Conservation (phyloP, 2,797 vertebrate genomes). For the Hypotaenidia philippensis region DNA sequence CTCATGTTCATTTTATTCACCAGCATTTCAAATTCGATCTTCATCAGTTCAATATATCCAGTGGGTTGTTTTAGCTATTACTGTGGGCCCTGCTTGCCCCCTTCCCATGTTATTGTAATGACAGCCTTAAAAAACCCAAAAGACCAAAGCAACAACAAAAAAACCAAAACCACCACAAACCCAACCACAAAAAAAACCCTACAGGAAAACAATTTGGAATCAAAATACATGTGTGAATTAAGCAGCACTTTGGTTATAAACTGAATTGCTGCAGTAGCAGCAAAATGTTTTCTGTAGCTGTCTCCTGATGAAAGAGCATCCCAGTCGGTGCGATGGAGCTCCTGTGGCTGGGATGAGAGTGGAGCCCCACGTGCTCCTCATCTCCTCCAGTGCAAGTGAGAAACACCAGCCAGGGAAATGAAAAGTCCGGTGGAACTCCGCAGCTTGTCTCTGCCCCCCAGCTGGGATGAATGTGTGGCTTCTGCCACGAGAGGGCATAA, state of each 20-base stretch:
- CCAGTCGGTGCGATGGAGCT: not conserved
- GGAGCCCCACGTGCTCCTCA: not conserved
- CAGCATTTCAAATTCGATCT: not conserved
- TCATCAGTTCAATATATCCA: not conserved
- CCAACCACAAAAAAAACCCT: not conserved
- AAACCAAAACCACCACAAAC: not conserved
- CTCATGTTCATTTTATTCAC: not conserved
- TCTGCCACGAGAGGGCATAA: conserved; percentile 68
- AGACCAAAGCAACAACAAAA: no score
- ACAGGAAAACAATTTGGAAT: not conserved
- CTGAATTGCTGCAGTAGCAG: not conserved
- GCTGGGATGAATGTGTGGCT: not conserved
- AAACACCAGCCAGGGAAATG: not conserved
- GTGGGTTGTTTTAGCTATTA: not conserved
- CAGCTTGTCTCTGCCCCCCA: not conserved
- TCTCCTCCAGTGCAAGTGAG: not conserved
- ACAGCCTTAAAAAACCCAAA: not conserved
- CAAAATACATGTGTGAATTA: not conserved
- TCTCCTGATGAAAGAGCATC: not conserved
- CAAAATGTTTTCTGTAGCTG: not conserved
- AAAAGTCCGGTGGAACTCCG: rapidly evolving
- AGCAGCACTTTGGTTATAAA: not conserved
- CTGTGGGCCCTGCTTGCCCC: not conserved
- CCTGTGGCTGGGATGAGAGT: not conserved
- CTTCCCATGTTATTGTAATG: not conserved